Evolutionary conservation across 2,797 vertebrate species (phyloP).

Genomic region (Propithecus perrieri): DNA sequence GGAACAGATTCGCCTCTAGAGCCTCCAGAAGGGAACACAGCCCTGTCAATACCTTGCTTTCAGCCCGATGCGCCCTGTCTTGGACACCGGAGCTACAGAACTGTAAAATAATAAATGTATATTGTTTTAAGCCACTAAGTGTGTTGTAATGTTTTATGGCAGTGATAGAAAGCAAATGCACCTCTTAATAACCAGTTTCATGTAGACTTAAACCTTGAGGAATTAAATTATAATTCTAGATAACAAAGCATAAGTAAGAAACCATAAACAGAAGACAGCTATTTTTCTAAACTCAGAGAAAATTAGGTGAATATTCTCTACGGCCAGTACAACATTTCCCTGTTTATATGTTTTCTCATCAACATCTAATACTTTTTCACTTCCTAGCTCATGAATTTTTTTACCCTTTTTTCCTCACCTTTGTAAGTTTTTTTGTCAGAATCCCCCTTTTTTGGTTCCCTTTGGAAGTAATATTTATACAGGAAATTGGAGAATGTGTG

Average conservation of each 20-base stretch:
- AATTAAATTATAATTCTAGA: slow-evolving; percentile 10
- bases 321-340: background rate
- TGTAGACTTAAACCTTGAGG: background rate
- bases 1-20: background rate
- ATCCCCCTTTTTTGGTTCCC: background rate
- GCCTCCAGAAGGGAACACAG: background rate
- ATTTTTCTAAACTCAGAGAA: slow-evolving; percentile 47
- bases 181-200: background rate
- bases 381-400: background rate
- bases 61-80: background rate
- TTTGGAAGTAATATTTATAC: background rate
- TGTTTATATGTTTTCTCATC: background rate
- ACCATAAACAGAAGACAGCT: background rate
- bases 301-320: slow-evolving; percentile 19
- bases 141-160: background rate
- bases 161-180: background rate
- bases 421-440: background rate
- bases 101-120: too few relatives aligned
- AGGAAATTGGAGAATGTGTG: background rate
- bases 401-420: background rate
- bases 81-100: background rate
- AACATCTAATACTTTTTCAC: background rate
- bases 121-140: background rate
- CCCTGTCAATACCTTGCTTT: background rate
- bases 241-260: slow-evolving; percentile 13